Evolutionary conservation across 2,797 vertebrate species (phyloP).

Genomic region (Furcifer pardalis): DNA sequence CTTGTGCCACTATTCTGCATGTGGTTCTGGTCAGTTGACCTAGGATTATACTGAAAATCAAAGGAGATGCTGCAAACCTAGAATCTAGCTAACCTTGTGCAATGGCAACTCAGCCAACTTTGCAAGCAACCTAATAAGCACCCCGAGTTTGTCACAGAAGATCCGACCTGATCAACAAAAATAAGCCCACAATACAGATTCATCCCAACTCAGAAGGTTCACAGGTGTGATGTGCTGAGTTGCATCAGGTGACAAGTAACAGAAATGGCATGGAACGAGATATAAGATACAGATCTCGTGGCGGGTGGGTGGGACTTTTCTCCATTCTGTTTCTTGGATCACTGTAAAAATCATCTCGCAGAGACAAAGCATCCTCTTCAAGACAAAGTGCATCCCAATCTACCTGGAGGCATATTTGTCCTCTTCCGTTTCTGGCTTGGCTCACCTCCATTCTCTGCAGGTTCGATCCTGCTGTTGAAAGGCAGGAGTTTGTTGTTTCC

Average conservation of each 20-base stretch:
- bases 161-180: neutral
- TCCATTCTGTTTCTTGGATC: neutral
- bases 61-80: neutral
- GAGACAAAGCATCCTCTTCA: neutral
- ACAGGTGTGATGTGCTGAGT: neutral
- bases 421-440: conserved; percentile 88
- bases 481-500: conserved; percentile 83
- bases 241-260: neutral
- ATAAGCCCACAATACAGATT: conserved; percentile 6
- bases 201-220: neutral
- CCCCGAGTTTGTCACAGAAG: neutral
- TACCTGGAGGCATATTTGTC: conserved; percentile 84
- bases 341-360: neutral
- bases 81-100: neutral
- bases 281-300: neutral
- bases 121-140: neutral
- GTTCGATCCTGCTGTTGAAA: conserved; percentile 77
- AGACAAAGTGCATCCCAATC: neutral
- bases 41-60: neutral
- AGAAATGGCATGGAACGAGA: neutral
- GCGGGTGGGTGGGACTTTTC: too few relatives aligned
- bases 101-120: neutral
- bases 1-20: neutral
- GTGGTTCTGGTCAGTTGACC: neutral
- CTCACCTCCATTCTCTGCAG: conserved; percentile 83